Evolutionary conservation across 2,888 invertebrate species (phyloP).

Genomic region (Tachina grossa): DNA sequence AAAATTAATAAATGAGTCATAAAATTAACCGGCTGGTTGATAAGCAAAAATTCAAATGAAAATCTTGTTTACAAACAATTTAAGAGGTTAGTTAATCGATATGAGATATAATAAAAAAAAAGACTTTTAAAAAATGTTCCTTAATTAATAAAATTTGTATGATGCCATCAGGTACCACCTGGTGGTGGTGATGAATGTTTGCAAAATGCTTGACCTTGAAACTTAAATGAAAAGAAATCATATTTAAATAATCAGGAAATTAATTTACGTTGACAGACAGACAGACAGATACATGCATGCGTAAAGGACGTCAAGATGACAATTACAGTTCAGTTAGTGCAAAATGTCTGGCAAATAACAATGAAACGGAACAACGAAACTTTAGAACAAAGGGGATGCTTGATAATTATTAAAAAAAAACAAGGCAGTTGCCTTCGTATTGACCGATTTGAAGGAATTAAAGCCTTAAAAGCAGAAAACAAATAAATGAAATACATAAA

Average conservation of each 20-base stretch:
- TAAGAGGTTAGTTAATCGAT: neutral
- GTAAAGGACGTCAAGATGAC: neutral
- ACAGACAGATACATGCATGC: no score
- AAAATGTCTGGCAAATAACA: neutral
- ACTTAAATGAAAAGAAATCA: neutral
- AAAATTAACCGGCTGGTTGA: neutral
- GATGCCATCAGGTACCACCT: neutral
- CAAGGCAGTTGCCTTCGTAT: neutral
- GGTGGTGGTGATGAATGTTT: slow-evolving; percentile 2
- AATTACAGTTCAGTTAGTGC: neutral
- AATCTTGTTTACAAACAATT: slow-evolving; percentile 23
- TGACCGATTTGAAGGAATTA: neutral
- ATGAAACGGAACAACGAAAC: neutral
- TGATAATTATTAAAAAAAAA: neutral
- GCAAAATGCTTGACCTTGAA: slow-evolving; percentile 27
- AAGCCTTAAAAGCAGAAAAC: neutral
- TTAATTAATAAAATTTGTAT: neutral
- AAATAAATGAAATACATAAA: neutral
- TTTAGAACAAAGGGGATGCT: neutral
- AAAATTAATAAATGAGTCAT: neutral
- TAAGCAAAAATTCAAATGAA: neutral
- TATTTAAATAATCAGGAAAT: slow-evolving; percentile 9
- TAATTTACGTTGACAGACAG: neutral
- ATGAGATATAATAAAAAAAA: slow-evolving; percentile 2
- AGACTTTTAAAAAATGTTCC: neutral